Conservation (phyloP, 2,797 vertebrate genomes). For the Amblyopsis hoosieri region DNA sequence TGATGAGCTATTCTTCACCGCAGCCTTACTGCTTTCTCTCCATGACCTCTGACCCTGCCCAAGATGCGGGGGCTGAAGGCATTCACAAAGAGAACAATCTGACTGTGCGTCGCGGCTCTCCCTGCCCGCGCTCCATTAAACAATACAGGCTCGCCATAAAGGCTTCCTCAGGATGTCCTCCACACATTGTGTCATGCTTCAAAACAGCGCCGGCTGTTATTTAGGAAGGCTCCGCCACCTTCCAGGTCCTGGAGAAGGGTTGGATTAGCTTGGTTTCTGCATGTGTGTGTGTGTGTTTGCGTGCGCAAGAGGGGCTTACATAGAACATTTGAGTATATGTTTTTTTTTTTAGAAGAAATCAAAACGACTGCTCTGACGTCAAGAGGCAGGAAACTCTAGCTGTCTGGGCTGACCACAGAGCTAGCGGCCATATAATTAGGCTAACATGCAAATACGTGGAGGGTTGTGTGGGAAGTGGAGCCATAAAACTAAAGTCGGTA, state of each 20-base stretch:
- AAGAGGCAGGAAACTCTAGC: slow-evolving; percentile 77
- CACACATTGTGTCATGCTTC: slow-evolving; percentile 34
- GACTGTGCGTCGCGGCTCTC: slow-evolving; percentile 8
- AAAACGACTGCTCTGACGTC: slow-evolving; percentile 73
- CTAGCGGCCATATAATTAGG: slow-evolving; percentile 78
- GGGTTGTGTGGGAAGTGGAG: slow-evolving; percentile 72
- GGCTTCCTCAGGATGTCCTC: slow-evolving; percentile 55
- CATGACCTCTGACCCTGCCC: slow-evolving; percentile 20
- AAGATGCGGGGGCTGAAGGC: slow-evolving; percentile 14
- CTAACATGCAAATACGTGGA: slow-evolving; percentile 77
- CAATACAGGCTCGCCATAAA: slow-evolving; percentile 31
- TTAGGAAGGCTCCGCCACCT: slow-evolving; percentile 37
- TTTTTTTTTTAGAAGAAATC: slow-evolving; percentile 24
- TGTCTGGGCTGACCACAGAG: slow-evolving; percentile 74
- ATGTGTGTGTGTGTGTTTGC: slow-evolving; percentile 27
- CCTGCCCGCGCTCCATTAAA: slow-evolving; percentile 12
- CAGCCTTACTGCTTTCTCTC: slow-evolving; percentile 12
- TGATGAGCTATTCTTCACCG: background rate
- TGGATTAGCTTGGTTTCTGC: slow-evolving; percentile 27
- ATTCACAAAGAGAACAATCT: slow-evolving; percentile 14
- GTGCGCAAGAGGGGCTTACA: too few relatives aligned
- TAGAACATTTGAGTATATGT: too few relatives aligned
- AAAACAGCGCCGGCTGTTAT: slow-evolving; percentile 44
- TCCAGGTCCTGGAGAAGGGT: slow-evolving; percentile 32
- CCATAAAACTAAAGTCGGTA: slow-evolving; percentile 72